Base-by-base conservation (phyloP, 2,888 invertebrate species). In the Eristalinus sepulchralis region DNA sequence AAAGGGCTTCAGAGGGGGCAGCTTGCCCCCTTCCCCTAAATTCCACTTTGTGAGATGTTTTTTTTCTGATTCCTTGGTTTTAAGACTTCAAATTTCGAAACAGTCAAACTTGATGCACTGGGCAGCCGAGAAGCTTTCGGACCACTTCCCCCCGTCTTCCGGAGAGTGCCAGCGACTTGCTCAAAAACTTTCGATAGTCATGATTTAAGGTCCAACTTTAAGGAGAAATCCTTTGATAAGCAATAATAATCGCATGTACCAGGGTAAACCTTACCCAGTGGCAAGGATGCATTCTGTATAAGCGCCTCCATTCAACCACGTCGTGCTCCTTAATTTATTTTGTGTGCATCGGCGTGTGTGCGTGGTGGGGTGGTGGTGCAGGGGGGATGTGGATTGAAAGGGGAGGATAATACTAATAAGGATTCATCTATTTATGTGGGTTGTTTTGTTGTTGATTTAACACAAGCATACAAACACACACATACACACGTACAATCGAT, bases 341-440 rank as follows among this genome's bases (percentile, higher is more conserved):
- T 70, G 31, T 53, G 47, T 53, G 72, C 17, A 5, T 47, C 8
- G 57, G 47, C 9, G 17, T 17, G n/a, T 0, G 17, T 39, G 39
- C 13, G 17, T 17, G 39, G 39, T 4, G 39, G 1, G 17, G 6
- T 1, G 47, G 47, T 8, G 8, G 27, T n/a, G 27, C 27, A 3
- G 27, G 27, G 5, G 27, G 5, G 27, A 27, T 27, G n/a, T n/a
- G n/a, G n/a, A n/a, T n/a, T n/a, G n/a, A n/a, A n/a, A n/a, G 47
- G 24, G 71, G 24, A 11, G 59, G 24, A 60, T 71, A 72, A 47
- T 76, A 76, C 60, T 77, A 83, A 83, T 72, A 83, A 72, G 77
- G 77, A 72, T 77, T 68, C 67, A 71, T 57, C 72, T 72, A 39
- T 67, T 73, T 55, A 62, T 82, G 82, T 77, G 82, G 76, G 64